Percentiles rank a stretch among this genome's conserved stretches.
phyloP scores from a whole-genome alignment of 2,113 vertebrate species.

The Micromys minutus region DNA sequence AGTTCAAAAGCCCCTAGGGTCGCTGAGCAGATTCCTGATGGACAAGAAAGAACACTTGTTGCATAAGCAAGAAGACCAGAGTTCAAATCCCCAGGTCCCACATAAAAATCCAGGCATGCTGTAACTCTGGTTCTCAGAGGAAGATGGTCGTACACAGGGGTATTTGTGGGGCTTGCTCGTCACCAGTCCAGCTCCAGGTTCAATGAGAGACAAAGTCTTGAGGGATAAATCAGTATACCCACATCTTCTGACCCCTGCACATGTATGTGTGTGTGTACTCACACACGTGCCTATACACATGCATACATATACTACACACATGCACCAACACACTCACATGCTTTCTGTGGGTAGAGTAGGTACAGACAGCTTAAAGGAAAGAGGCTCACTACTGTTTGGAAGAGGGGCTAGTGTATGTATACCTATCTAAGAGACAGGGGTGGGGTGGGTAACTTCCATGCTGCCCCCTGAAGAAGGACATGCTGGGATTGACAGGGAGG shows the following conservation, averaged over 20 bases:
- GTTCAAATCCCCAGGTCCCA: not conserved
- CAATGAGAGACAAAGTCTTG: not conserved
- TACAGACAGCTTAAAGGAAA: not conserved
- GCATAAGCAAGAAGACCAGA: not conserved
- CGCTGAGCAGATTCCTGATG: not conserved
- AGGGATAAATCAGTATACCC: not conserved
- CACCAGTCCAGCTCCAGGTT: not conserved
- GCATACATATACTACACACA: too few relatives aligned
- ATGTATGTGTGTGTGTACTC: too few relatives aligned
- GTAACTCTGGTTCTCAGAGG: not conserved
- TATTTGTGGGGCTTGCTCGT: not conserved
- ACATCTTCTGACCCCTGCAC: not conserved
- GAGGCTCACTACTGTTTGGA: not conserved
- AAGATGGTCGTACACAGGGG: not conserved
- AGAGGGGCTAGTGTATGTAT: too few relatives aligned
- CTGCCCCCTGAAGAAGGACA: not conserved
- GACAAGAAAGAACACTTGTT: not conserved
- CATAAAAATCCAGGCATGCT: not conserved
- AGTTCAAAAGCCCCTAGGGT: not conserved
- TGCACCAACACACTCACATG: not conserved
- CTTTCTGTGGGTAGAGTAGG: not conserved
- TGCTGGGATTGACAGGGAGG: not conserved
- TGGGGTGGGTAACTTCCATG: not conserved
- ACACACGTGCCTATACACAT: not conserved
- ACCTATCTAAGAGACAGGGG: not conserved